These are phyloP conservation scores for Zaprionus capensis DNA, from an alignment of 1,140 invertebrate genomes.

Conservation along the genomic window DNA sequence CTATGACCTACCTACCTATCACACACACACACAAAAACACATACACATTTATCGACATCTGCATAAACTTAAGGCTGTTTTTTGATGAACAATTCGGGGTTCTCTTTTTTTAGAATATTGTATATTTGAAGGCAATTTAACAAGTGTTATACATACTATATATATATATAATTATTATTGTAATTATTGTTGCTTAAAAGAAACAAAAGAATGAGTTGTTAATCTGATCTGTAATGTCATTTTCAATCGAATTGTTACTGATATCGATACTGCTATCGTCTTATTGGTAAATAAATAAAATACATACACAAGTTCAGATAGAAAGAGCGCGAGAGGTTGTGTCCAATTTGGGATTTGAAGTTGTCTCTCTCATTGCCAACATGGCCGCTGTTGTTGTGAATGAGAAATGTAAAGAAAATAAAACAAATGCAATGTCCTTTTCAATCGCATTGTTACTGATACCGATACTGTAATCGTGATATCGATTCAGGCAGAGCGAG, in stretches of 20 bases:
- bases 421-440: background rate
- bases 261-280: conserved; percentile 44
- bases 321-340: background rate
- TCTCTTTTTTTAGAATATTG: conserved; percentile 73
- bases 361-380: background rate
- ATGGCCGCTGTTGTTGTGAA: background rate
- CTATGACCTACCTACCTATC: conserved; percentile 1
- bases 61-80: conserved; percentile 79
- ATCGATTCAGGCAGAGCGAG: no score
- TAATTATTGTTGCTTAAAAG: conserved; percentile 72
- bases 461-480: no score
- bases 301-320: conserved; percentile 34
- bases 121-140: conserved; percentile 70
- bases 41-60: conserved; percentile 37
- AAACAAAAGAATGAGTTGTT: conserved; percentile 52
- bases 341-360: conserved; percentile 9
- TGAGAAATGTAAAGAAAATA: background rate
- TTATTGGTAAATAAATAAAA: conserved; percentile 44
- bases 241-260: conserved; percentile 73
- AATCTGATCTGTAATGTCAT: conserved; percentile 71
- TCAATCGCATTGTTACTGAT: no score
- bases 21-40: background rate
- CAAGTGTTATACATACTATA: conserved; percentile 67
- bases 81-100: conserved; percentile 71
- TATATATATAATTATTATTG: conserved; percentile 56